These are phyloP conservation scores for Polypterus senegalus DNA, from an alignment of 2,113 vertebrate species.

Conservation along the genomic window DNA sequence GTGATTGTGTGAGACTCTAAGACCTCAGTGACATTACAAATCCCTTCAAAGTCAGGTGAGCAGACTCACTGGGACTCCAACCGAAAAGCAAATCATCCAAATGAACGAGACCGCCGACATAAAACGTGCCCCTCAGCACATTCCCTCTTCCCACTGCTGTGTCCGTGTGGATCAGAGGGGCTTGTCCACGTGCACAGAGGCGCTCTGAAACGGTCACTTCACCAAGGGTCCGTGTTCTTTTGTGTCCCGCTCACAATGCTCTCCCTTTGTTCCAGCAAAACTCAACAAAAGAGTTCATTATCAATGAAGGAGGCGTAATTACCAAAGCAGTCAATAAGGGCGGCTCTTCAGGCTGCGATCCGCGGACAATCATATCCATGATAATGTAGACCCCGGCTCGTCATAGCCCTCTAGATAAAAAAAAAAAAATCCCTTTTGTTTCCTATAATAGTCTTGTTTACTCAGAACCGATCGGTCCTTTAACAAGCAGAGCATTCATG, in stretches of 20 bases:
- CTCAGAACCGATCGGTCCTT: conserved; percentile 18
- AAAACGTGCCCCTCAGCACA: no score
- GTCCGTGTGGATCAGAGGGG: no score
- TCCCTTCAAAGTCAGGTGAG: no score
- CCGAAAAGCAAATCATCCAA: no score
- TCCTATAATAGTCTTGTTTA: conserved; percentile 9
- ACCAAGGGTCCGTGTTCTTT: neutral
- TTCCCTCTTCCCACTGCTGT: no score
- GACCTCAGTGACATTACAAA: no score
- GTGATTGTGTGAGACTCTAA: no score
- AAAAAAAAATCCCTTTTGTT: conserved; percentile 18
- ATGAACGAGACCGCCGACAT: no score
- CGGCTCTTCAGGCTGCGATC: conserved; percentile 10
- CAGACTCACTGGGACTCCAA: no score
- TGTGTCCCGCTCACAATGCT: neutral
- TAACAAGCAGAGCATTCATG: conserved; percentile 19
- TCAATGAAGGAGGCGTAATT: conserved; percentile 21
- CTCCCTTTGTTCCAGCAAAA: conserved; percentile 14
- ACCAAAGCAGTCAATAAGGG: conserved; percentile 18
- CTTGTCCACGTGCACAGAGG: no score
- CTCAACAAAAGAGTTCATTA: conserved; percentile 19
- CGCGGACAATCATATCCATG: neutral
- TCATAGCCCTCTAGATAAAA: neutral
- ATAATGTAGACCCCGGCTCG: neutral
- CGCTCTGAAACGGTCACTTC: no score